A percentile compares a stretch with the other conserved stretches of the same genome.
Evolutionary conservation across 2,888 invertebrate genomes (phyloP).

Genomic region (Baronia brevicornis): DNA sequence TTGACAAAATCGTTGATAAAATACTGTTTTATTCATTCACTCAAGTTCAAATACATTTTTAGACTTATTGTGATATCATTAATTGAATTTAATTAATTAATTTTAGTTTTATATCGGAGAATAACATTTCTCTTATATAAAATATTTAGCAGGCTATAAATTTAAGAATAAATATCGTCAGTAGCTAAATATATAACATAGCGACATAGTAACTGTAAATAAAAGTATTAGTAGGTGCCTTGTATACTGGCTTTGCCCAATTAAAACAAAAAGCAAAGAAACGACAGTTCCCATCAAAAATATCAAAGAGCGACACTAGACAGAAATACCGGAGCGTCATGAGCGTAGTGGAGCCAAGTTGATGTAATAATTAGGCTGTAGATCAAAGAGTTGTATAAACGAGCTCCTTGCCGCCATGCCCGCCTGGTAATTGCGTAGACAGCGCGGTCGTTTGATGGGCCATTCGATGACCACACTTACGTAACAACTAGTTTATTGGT

Average conservation of each 20-base stretch:
- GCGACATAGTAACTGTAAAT: neutral
- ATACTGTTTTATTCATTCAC: no score
- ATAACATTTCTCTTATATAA: no score
- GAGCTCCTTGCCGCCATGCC: slow-evolving; percentile 38
- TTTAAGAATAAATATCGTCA: no score
- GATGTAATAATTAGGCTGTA: slow-evolving; percentile 49
- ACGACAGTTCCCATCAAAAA: slow-evolving; percentile 15
- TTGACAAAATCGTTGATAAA: no score
- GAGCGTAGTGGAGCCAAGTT: slow-evolving; percentile 30
- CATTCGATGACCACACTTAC: slow-evolving; percentile 17
- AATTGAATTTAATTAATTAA: no score
- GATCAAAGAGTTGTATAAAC: slow-evolving; percentile 48
- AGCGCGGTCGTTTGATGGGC: slow-evolving; percentile 21
- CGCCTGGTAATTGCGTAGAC: slow-evolving; percentile 46
- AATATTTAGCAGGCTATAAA: no score
- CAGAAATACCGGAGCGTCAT: slow-evolving; percentile 47
- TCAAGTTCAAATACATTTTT: no score
- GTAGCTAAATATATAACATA: no score
- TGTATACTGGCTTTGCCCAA: slow-evolving; percentile 2
- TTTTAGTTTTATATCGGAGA: no score
- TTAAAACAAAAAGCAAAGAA: slow-evolving; percentile 13
- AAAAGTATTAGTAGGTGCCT: slow-evolving; percentile 5
- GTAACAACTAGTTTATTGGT: no score
- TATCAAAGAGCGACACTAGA: slow-evolving; percentile 33
- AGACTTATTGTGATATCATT: no score